Base-by-base conservation (phyloP, 2,888 invertebrate species). In the Xestia rhomboidea region DNA sequence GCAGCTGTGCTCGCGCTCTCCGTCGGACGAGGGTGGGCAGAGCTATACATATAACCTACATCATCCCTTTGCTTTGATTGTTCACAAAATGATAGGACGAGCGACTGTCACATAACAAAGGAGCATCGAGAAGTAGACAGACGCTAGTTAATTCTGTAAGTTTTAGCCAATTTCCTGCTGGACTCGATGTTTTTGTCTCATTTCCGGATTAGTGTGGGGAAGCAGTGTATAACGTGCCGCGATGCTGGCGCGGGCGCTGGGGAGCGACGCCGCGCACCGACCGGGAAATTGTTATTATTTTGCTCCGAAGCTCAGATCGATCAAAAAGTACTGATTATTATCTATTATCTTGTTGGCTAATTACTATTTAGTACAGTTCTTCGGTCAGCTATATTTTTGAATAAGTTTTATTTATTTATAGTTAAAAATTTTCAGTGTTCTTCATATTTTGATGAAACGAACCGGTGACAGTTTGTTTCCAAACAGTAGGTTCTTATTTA, bases 151-250 rank as follows among this genome's bases (percentile, higher is more conserved):
- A 70, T 60, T 78, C 60, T 24, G 34, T 67, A 34, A 74, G 57
- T 75, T 70, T 75, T 38, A 72, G 49, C 34, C 71, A 85, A 85
- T 82, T 81, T 85, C 85, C 86, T 63, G 66, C 62, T 49, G 54
- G 68, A 62, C 68, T 76, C n/a, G 27, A 74, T 84, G 78, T 63
- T 82, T 71, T 68, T 54, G 64, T 77, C 77, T 82, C 73, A 85
- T 83, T 83, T 83, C 83, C 83, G 83, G 83, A 85, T 83, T 77
- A 82, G 49, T 60, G 83, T 46, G 49, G 64, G 11, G 38, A 62
- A 49, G 41, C 60, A 70, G 57, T 79, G 62, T 72, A 66, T 49
- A 73, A 78, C 27, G 38, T 46, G 54, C n/a, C 63, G 24, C 6
- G 67, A 30, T 3, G n/a, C 27, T 21, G 11, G 34, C n/a, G 30